Conservation (phyloP, 2,888 invertebrate genomes). For the Marasmarcha lunaedactyla region DNA sequence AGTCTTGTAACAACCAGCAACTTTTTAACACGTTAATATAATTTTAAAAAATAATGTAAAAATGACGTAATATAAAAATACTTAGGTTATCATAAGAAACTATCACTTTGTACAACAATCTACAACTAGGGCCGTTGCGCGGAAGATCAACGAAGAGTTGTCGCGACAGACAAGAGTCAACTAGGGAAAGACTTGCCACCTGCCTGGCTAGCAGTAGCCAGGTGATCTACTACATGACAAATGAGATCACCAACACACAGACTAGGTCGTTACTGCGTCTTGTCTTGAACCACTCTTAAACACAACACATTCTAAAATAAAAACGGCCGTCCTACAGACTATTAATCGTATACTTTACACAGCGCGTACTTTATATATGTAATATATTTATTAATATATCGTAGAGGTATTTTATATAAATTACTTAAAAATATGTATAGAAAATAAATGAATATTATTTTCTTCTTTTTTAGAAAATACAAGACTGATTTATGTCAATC, state of each 20-base stretch:
- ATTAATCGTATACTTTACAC: constrained; percentile 62
- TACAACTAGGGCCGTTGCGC: constrained; percentile 47
- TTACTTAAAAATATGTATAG: not conserved
- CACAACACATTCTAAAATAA: constrained; percentile 19
- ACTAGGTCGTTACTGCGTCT: not conserved
- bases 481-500: no score
- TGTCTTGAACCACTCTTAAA: not conserved
- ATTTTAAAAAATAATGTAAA: constrained; percentile 65
- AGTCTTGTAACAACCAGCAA: constrained; percentile 39
- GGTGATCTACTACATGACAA: no score
- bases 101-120: constrained; percentile 67
- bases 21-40: constrained; percentile 48
- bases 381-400: constrained; percentile 29
- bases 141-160: constrained; percentile 42
- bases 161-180: constrained; percentile 1
- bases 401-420: constrained; percentile 2
- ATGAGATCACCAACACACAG: no score
- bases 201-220: no score
- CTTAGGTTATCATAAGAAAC: constrained; percentile 66
- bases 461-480: no score
- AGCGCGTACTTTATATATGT: constrained; percentile 43
- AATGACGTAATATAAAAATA: constrained; percentile 65
- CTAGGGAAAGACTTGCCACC: no score
- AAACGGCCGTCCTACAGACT: constrained; percentile 30
- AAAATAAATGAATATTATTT: not conserved